phyloP scores from a whole-genome alignment of 2,797 vertebrate genomes.

The Craterocephalus amniculus region DNA sequence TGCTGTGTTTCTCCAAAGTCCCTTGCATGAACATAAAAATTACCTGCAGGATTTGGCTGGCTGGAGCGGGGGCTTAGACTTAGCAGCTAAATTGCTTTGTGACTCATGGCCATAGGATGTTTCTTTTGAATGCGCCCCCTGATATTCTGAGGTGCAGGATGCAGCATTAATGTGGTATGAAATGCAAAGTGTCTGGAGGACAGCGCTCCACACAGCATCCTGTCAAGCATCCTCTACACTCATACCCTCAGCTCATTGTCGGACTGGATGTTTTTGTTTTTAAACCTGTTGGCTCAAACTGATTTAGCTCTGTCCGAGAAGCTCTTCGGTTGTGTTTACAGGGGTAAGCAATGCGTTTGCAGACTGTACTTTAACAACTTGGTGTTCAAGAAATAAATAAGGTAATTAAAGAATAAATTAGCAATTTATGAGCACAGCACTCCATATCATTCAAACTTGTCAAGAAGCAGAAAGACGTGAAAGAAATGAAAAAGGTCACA shows the following conservation, averaged over 20 bases:
- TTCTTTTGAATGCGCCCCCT: neutral
- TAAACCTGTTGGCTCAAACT: neutral
- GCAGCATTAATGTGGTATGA: slow-evolving; percentile 22
- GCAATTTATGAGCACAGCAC: slow-evolving; percentile 9
- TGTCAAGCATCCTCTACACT: neutral
- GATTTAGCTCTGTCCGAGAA: neutral
- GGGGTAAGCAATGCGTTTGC: neutral
- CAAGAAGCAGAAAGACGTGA: slow-evolving; percentile 16
- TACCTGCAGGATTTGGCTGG: slow-evolving; percentile 21
- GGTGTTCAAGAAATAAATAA: neutral
- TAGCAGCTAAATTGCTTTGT: slow-evolving; percentile 4
- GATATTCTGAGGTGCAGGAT: slow-evolving; percentile 17
- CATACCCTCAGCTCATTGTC: neutral
- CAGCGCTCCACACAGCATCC: neutral
- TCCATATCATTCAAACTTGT: slow-evolving; percentile 26
- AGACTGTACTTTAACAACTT: neutral
- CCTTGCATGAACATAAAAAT: slow-evolving; percentile 8
- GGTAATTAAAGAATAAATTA: slow-evolving; percentile 22
- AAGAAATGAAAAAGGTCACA: slow-evolving; percentile 42
- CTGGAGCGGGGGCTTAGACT: slow-evolving; percentile 9
- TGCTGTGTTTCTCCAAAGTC: slow-evolving; percentile 13
- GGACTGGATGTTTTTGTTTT: neutral
- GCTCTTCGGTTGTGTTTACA: too few relatives aligned
- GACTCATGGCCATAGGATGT: neutral
- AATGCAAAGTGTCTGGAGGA: slow-evolving; percentile 15